Base-by-base conservation (phyloP, 53 echinoderm and acorn worm genomes). In the Henricia sp. region DNA sequence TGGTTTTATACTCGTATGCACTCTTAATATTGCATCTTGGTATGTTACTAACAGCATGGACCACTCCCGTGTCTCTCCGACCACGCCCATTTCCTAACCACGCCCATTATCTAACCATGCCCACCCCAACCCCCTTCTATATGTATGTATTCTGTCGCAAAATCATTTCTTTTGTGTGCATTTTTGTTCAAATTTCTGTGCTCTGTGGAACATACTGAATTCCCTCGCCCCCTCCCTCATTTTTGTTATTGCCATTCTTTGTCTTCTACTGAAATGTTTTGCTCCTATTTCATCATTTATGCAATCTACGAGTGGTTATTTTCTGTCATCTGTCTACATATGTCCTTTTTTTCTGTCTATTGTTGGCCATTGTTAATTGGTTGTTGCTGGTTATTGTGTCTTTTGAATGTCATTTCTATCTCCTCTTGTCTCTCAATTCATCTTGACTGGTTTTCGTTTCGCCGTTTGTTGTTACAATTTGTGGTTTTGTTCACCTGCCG, bases 21-120 rank as follows among this genome's bases (percentile, higher is more conserved):
- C 36, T 23, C 13, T 38, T 76, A 76, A 56, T 9, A 40, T 36
- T 62, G 80, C 80, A 80, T 80, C 80, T 46, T 80, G 80, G 64
- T 41, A 20, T 80, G 60, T 64, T 11, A 63, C 50, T 80, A 80
- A 80, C 37, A 35, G 80, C 80, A 80, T 80, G 50, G 80, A 63
- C 71, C 71, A 71, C 71, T 48, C 71, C 71, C 71, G 14, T 50
- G 41, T 39, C 43, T 16, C 24, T 37, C 28, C 6, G 2, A 27
- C 62, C 65, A 43, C 44, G 8, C 42, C 46, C 46, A 43, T 28
- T 38, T 44, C 53, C 72, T n/a, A 34, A 72, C 72, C 53, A 72
- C 52, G 20, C 34, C 36, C 35, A 36, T 21, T 19, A 19, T 72
- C 44, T 72, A 34, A 14, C 51, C 67, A 38, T 38, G 48, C 9